Evolutionary conservation across 2,797 vertebrate species (phyloP).

Genomic region (Corythornis leucogaster): DNA sequence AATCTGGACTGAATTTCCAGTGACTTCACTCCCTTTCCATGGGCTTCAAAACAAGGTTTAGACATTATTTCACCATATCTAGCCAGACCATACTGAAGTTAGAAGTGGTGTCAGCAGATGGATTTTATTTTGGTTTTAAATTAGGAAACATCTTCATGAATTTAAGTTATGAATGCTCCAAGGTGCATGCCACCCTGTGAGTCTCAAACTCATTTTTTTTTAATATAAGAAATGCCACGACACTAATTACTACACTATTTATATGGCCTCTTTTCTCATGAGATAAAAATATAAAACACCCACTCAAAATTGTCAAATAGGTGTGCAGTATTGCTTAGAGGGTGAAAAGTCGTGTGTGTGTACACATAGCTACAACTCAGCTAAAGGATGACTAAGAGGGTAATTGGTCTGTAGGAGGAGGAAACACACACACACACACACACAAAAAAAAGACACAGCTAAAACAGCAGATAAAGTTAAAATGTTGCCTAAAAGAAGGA

Average conservation of each 20-base stretch:
- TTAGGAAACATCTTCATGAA: not conserved
- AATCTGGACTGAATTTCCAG: not conserved
- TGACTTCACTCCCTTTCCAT: not conserved
- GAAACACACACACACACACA: not conserved
- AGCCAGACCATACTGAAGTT: not conserved
- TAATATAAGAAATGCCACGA: not conserved
- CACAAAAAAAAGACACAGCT: not conserved
- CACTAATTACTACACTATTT: not conserved
- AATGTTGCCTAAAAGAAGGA: not conserved
- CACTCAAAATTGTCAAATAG: not conserved
- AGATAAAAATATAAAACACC: not conserved
- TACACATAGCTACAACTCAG: not conserved
- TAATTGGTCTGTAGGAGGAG: not conserved
- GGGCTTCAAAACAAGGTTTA: not conserved
- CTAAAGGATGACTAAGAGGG: not conserved
- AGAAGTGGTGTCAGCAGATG: not conserved
- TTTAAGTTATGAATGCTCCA: not conserved
- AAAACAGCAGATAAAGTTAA: not conserved
- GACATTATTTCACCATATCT: not conserved
- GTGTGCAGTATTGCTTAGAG: not conserved
- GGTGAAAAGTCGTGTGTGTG: fast-evolving
- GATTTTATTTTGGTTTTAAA: not conserved
- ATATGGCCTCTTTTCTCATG: not conserved
- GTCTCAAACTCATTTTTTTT: not conserved
- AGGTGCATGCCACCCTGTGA: not conserved